These are phyloP conservation scores for Atherix ibis DNA, from an alignment of 2,888 invertebrate species.

Conservation along the genomic window DNA sequence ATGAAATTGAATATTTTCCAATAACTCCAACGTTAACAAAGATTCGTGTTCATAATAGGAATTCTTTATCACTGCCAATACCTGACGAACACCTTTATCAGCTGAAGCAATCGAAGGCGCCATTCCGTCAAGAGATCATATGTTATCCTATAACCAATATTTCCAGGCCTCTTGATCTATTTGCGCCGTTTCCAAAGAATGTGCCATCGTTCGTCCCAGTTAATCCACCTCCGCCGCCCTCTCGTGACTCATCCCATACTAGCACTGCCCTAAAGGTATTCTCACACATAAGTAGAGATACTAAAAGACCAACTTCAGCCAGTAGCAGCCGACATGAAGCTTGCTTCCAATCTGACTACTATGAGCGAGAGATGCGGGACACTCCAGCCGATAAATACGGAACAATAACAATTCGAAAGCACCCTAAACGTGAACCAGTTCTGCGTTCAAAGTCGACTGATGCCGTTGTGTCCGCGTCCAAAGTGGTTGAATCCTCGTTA, in stretches of 20 bases:
- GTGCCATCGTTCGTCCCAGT: constrained; percentile 40
- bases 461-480: constrained; percentile 18
- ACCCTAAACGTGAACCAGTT: constrained; percentile 24
- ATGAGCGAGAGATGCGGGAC: constrained; percentile 13
- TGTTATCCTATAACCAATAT: constrained; percentile 43
- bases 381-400: constrained; percentile 24
- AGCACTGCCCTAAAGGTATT: constrained; percentile 52
- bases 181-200: constrained; percentile 42
- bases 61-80: constrained; percentile 24
- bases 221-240: constrained; percentile 55
- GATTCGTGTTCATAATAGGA: constrained; percentile 57
- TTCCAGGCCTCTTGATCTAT: constrained; percentile 29
- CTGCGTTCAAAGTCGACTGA: constrained; percentile 30
- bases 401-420: constrained; percentile 29
- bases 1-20: constrained; percentile 65
- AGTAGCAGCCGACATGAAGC: constrained; percentile 23
- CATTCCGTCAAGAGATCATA: constrained; percentile 38
- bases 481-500: constrained; percentile 3
- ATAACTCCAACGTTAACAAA: constrained; percentile 66
- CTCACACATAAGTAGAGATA: constrained; percentile 23
- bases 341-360: constrained; percentile 25
- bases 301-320: constrained; percentile 16
- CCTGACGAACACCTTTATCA: too few relatives aligned
- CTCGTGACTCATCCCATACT: constrained; percentile 53
- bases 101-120: too few relatives aligned